These are phyloP conservation scores for Dorcus hopei DNA, from an alignment of 2,888 invertebrate genomes.

Conservation along the genomic window DNA sequence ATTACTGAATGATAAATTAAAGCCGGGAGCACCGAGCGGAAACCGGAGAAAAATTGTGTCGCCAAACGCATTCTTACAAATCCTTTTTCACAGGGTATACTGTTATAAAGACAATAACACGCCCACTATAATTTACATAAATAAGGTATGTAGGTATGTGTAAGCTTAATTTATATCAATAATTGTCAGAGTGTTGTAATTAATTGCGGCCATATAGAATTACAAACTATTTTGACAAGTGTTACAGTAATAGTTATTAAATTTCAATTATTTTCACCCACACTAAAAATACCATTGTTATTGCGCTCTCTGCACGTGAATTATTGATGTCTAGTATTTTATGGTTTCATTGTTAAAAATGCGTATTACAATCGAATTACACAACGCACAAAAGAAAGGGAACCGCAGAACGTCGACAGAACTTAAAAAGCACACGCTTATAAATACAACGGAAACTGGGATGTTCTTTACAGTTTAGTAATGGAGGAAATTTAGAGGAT, in stretches of 20 bases:
- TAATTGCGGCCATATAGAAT: conserved; percentile 6
- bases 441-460: no score
- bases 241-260: conserved; percentile 2
- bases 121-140: conserved; percentile 39
- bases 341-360: neutral
- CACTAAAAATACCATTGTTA: neutral
- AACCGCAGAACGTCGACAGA: no score
- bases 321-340: neutral
- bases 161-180: conserved; percentile 27
- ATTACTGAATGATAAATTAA: no score
- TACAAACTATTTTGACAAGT: conserved; percentile 6
- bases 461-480: no score
- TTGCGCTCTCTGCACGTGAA: neutral
- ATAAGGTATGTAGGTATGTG: conserved; percentile 23
- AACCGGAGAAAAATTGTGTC: neutral
- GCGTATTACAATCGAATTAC: neutral
- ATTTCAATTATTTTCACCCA: conserved; percentile 6
- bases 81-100: neutral
- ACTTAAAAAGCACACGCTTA: no score
- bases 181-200: conserved; percentile 14
- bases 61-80: neutral
- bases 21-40: no score
- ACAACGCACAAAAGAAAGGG: no score
- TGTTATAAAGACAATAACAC: conserved; percentile 27
- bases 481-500: no score